Percentiles rank a stretch among this genome's conserved stretches.
phyloP scores from a whole-genome alignment of 2,888 invertebrate genomes.

The Nomada fabriciana region DNA sequence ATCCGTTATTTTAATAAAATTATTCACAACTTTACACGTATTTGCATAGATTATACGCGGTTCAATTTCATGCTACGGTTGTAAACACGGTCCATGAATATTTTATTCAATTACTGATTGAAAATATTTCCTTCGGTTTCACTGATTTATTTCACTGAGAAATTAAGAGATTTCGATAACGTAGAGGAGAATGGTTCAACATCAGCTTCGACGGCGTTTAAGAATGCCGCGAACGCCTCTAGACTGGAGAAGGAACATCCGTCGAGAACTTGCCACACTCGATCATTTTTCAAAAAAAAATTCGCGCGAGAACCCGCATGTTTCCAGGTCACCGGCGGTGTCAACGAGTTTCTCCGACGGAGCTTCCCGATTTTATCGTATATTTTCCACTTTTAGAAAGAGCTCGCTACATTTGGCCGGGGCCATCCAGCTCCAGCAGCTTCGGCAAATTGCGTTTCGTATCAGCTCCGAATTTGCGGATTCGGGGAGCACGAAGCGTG shows the following conservation, averaged over 20 bases:
- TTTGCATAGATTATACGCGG: not conserved
- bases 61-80: too few relatives aligned
- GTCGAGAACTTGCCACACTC: conserved; percentile 24
- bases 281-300: conserved; percentile 54
- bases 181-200: not conserved
- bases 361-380: conserved; percentile 48
- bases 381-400: conserved; percentile 49
- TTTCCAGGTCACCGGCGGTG: conserved; percentile 57
- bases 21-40: conserved; percentile 14
- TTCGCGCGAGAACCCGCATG: conserved; percentile 21
- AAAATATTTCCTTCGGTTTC: not conserved
- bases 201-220: conserved; percentile 3
- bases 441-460: conserved; percentile 60
- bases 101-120: too few relatives aligned
- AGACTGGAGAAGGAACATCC: conserved; percentile 40
- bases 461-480: conserved; percentile 59
- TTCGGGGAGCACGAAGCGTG: conserved; percentile 36
- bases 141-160: not conserved
- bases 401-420: not conserved
- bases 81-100: too few relatives aligned
- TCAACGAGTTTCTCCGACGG: conserved; percentile 55
- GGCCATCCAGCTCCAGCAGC: conserved; percentile 53
- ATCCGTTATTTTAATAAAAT: conserved; percentile 15
- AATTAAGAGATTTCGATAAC: not conserved
- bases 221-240: conserved; percentile 26